phyloP scores from a whole-genome alignment of 1,140 invertebrate genomes.

The Belonocnema kinseyi region DNA sequence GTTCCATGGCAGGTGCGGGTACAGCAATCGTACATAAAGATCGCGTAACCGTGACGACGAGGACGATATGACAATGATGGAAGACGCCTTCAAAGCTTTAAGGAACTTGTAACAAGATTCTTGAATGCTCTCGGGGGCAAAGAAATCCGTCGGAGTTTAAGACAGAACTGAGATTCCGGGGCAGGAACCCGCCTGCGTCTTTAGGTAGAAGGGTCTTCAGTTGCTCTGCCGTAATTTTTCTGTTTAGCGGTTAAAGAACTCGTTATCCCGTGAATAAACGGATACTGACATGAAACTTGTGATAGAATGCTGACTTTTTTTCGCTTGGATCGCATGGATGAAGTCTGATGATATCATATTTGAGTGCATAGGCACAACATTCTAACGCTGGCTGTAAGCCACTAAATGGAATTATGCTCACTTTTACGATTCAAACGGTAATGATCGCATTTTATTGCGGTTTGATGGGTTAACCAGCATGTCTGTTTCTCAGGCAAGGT shows the following conservation, averaged over 20 bases:
- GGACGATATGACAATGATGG: slow-evolving; percentile 33
- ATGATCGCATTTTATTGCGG: no score
- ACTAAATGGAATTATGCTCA: no score
- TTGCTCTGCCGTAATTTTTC: not conserved
- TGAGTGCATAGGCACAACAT: no score
- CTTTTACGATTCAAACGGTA: no score
- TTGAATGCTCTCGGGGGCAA: not conserved
- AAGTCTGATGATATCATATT: no score
- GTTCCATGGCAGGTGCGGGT: slow-evolving; percentile 44
- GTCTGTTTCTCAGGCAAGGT: not conserved
- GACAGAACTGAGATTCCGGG: not conserved
- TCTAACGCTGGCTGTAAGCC: no score
- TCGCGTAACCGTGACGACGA: slow-evolving; percentile 32
- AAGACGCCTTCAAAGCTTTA: not conserved
- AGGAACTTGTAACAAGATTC: slow-evolving; percentile 7
- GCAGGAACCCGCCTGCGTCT: slow-evolving; percentile 1
- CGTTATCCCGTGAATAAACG: not conserved
- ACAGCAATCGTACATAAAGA: slow-evolving; percentile 35
- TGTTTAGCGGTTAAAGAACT: not conserved
- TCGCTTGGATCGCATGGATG: no score
- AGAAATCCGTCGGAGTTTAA: not conserved
- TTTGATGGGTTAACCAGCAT: no score
- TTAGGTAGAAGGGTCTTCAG: not conserved
- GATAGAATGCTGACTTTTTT: not conserved
- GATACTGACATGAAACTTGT: not conserved